Percentiles rank a stretch among this genome's conserved stretches.
Evolutionary conservation across 2,797 vertebrate genomes (phyloP).

Genomic region (Mus caroli): DNA sequence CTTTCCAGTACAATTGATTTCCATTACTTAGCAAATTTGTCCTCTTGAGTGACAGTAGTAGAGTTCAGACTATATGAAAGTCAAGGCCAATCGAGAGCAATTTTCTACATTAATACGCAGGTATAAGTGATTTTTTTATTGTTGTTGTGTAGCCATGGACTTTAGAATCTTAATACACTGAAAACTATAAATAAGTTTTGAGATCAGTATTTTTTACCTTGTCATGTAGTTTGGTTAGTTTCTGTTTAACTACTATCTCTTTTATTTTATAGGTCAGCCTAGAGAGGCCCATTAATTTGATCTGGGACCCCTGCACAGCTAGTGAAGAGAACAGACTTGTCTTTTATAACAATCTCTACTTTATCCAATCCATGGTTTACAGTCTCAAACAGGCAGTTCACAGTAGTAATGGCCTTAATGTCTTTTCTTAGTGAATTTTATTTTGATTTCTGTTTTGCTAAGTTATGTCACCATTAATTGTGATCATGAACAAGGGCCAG

Average conservation of each 20-base stretch:
- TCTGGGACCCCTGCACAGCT: slow-evolving; percentile 8
- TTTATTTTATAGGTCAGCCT: slow-evolving; percentile 65
- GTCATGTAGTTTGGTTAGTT: slow-evolving; percentile 44
- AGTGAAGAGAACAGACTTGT: not conserved
- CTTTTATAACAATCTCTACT: not conserved
- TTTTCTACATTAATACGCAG: slow-evolving; percentile 32
- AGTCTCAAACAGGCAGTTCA: not conserved
- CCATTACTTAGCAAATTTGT: slow-evolving; percentile 42
- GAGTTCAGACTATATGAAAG: slow-evolving; percentile 28
- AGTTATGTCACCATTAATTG: slow-evolving; percentile 11
- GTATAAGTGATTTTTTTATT: not conserved
- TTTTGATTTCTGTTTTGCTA: slow-evolving; percentile 34
- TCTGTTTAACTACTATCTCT: not conserved
- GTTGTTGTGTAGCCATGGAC: not conserved
- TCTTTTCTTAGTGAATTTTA: slow-evolving; percentile 26
- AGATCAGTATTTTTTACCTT: not conserved
- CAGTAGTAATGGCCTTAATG: not conserved
- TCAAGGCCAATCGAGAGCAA: slow-evolving; percentile 35
- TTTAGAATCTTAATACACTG: slow-evolving; percentile 28
- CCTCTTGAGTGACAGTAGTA: slow-evolving; percentile 1
- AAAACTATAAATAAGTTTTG: slow-evolving; percentile 50
- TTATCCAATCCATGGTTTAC: not conserved
- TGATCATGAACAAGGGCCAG: not conserved
- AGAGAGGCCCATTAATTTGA: slow-evolving; percentile 67
- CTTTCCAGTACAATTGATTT: slow-evolving; percentile 45